Conservation (phyloP, 2,113 vertebrate species). For the Eulemur rufifrons region DNA sequence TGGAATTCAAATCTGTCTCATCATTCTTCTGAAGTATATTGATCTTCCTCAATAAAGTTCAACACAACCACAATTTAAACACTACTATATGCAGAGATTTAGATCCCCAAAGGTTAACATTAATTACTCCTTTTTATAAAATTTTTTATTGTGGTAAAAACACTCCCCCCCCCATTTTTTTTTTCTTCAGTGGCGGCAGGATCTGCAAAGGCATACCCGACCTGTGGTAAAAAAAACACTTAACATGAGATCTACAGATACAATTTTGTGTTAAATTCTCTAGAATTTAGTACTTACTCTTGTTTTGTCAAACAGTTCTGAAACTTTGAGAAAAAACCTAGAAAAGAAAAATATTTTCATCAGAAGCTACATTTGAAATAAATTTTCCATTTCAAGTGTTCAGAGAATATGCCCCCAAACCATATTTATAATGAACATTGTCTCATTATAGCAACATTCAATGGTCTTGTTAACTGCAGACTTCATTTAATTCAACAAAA, state of each 20-base stretch:
- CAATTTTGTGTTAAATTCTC: background rate
- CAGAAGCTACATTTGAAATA: constrained; percentile 22
- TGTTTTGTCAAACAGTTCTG: constrained; percentile 98
- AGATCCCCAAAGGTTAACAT: background rate
- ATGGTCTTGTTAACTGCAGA: background rate
- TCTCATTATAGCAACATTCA: background rate
- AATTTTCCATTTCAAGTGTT: constrained; percentile 46
- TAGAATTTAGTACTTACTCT: constrained; percentile 88
- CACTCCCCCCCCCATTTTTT: background rate
- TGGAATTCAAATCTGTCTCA: background rate
- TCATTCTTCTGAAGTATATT: background rate
- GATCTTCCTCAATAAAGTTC: background rate
- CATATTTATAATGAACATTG: constrained; percentile 10
- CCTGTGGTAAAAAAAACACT: background rate
- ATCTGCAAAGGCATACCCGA: too few relatives aligned
- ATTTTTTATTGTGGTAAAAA: background rate
- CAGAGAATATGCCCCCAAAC: background rate
- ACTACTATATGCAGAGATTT: background rate
- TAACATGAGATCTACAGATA: background rate
- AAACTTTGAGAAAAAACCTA: constrained; percentile 98
- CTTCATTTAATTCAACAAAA: constrained; percentile 32
- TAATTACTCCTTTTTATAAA: background rate
- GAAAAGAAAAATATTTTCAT: constrained; percentile 74
- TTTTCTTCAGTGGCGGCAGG: too few relatives aligned
- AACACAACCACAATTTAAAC: background rate